Base-by-base conservation (phyloP, 2,113 vertebrate species). In the Psophia crepitans region DNA sequence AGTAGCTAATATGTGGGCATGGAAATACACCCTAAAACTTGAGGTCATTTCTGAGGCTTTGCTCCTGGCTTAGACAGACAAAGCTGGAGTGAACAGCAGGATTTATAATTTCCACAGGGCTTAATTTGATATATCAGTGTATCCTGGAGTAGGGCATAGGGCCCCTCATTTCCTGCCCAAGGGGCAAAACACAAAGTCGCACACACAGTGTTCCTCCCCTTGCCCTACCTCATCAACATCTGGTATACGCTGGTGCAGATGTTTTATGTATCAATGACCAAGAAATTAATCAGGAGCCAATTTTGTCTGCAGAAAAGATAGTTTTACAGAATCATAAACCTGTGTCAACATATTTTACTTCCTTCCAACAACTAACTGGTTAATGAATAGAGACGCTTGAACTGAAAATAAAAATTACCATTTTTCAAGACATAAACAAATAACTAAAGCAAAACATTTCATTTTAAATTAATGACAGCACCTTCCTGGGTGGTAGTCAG, bases 371-470 rank as follows among this genome's bases (percentile, higher is more conserved):
- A 33, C 43, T 57, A 74, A 63, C 12, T 69, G 32, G n/a, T 76
- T 91, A 93, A 91, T 57, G 17, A 66, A 71, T 7, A 76, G 44
- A 64, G 27, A 53, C 0, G 0, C 12, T 70, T 85, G 37, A 56
- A 73, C 37, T 24, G 63, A 63, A 94, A 85, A 54, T 2, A 51
- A 82, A 75, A 88, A 27, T 26, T 48, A 89, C 3, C 12, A 16
- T 81, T 92, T 94, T 6, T 70, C 56, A 83, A 92, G 63, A 87
- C 28, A 30, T 53, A 80, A 91, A 63, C 28, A 84, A 87, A 86
- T 39, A 80, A 46, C 20, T 53, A 80, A 61, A 87, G 28, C 14
- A 88, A 86, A 92, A 14, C 5, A 48, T 20, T 90, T 94, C 0
- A 41, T 74, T 93, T 93, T 27, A 86, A 84, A 84, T 70, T 58